Percentiles rank a stretch among this genome's conserved stretches.
Conservation (phyloP, 2,113 vertebrate species). For the Tragelaphus buxtoni region DNA sequence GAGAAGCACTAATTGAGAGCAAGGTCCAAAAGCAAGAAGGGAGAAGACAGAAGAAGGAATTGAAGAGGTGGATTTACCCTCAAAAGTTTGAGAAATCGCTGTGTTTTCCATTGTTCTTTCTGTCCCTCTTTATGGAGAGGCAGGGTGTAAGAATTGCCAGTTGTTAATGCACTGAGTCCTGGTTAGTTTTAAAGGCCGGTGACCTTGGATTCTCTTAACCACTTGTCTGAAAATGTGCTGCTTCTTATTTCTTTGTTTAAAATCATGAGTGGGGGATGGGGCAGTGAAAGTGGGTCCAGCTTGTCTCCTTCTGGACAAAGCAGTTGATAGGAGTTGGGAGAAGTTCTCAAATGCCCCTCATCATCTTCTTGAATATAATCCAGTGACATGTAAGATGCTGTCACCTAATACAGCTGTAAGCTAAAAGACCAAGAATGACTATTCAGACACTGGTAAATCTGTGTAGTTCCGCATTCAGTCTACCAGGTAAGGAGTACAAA, state of each 20-base stretch:
- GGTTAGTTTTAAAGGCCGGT: not conserved
- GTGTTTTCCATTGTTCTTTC: not conserved
- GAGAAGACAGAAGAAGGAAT: not conserved
- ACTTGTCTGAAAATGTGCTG: not conserved
- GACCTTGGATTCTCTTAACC: not conserved
- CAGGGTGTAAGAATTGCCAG: not conserved
- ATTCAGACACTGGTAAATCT: not conserved
- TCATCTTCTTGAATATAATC: not conserved
- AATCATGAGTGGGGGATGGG: not conserved
- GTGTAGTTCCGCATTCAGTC: not conserved
- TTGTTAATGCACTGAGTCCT: not conserved
- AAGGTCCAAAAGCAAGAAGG: not conserved
- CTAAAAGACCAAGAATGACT: slow-evolving; percentile 41
- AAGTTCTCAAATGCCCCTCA: not conserved
- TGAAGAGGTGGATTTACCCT: not conserved
- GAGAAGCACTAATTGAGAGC: not conserved
- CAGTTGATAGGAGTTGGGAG: not conserved
- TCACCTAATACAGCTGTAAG: not conserved
- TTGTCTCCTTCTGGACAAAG: slow-evolving; percentile 58
- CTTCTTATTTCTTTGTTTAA: not conserved
- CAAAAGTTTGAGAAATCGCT: not conserved
- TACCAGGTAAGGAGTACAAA: not conserved
- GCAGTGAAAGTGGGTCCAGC: not conserved
- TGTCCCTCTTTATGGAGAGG: not conserved
- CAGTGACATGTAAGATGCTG: not conserved